Base-by-base conservation (phyloP, 2,113 vertebrate species). In the Chelonoidis abingdonii region DNA sequence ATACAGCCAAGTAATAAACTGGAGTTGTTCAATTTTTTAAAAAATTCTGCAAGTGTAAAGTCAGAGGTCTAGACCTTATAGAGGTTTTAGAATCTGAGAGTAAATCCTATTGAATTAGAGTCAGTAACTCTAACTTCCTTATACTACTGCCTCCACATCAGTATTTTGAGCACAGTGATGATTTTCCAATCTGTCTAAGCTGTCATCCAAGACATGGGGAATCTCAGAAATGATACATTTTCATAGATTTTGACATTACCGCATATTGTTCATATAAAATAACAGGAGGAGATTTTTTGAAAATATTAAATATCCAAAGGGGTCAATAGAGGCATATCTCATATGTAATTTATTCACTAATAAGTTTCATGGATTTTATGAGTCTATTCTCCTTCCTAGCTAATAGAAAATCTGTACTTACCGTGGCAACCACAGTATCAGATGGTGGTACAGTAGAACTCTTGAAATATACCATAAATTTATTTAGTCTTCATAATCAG, bases 361-460 rank as follows among this genome's bases (percentile, higher is more conserved):
- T 57, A 91, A 94, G 83, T 96, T 97, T 54, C 80, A 87, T 80
- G 76, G 59, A 24, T 62, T 96, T 97, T 97, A 96, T 92, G 91
- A 92, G 96, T 90, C 53, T 86, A 57, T 91, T 95, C 95, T 89
- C 91, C 89, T 94, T 97, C 90, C 92, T 96, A 80, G 84, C 91
- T 97, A 97, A 97, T 94, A 96, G 93, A 94, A 97, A 96, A 94
- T 96, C 89, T 93, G 92, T 93, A 91, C 92, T 96, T 96, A 87
- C 95, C 90, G 95, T 97, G 89, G 94, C 93, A 97, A 97, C 94
- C 85, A 78, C 82, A 92, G 38, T 92, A 95, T 95, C 89, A 92
- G 90, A 49, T 72, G 83, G 85, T 29, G 4, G 1, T 86, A 83
- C 72, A 91, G 83, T 83, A 92, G 86, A 49, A 82, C 41, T 84